A percentile compares a stretch with the other conserved stretches of the same genome.
These are phyloP conservation scores for Microplitis demolitor DNA, from an alignment of 1,140 invertebrate species.

Conservation along the genomic window DNA sequence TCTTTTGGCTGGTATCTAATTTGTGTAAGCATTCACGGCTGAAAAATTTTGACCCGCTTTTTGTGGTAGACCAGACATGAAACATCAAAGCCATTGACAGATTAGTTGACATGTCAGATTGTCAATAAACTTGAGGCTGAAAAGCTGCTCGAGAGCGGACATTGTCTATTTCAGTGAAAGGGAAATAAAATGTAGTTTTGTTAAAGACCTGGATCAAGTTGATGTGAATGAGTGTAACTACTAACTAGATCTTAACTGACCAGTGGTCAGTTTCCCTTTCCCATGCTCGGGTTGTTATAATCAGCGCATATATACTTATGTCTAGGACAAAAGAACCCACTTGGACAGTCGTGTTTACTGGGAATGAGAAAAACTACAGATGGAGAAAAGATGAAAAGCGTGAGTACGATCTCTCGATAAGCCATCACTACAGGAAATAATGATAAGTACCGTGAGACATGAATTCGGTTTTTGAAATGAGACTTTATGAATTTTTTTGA, in stretches of 20 bases:
- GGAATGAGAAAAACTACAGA: background rate
- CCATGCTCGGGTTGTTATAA: background rate
- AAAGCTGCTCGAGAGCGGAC: slow-evolving; percentile 6
- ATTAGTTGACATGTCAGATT: background rate
- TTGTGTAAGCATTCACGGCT: too few relatives aligned
- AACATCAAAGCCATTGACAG: too few relatives aligned
- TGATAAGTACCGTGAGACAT: slow-evolving; percentile 49
- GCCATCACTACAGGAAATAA: slow-evolving; percentile 36
- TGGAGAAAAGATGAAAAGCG: background rate
- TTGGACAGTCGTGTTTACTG: slow-evolving; percentile 4
- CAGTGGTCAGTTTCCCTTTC: slow-evolving; percentile 48
- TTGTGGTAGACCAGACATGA: too few relatives aligned
- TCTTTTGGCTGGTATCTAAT: too few relatives aligned
- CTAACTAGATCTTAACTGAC: slow-evolving; percentile 26
- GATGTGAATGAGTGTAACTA: background rate
- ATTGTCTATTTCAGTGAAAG: slow-evolving; percentile 14
- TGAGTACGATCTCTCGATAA: slow-evolving; percentile 4
- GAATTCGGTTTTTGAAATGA: slow-evolving; percentile 31
- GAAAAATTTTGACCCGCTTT: too few relatives aligned
- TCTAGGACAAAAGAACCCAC: background rate
- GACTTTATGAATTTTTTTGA: background rate
- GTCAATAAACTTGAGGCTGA: background rate
- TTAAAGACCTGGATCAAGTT: slow-evolving; percentile 28
- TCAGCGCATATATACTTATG: background rate
- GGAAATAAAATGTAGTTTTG: background rate